Percentiles rank a stretch among this genome's conserved stretches.
Evolutionary conservation across 2,113 vertebrate genomes (phyloP).

Genomic region (Zonotrichia leucophrys): DNA sequence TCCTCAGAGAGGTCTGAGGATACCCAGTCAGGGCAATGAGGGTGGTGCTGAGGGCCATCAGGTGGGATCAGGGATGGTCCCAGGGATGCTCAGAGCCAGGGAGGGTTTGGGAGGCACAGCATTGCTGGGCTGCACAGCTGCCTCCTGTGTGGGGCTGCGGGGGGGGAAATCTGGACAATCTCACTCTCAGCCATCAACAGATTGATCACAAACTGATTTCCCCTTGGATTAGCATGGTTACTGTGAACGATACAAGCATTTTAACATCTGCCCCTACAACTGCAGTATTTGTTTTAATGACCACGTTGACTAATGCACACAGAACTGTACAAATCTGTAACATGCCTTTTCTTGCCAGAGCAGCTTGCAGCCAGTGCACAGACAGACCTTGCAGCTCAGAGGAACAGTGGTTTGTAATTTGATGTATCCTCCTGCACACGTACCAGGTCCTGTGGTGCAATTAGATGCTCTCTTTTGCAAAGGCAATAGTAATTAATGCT

Average conservation of each 20-base stretch:
- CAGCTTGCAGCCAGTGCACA: neutral
- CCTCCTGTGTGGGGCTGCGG: neutral
- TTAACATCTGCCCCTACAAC: neutral
- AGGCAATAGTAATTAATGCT: neutral
- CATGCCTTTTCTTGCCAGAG: slow-evolving; percentile 15
- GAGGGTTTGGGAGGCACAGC: neutral
- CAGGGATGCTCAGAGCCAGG: neutral
- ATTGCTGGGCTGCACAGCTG: neutral
- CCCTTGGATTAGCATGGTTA: neutral
- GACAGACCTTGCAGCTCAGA: neutral
- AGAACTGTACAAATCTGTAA: neutral
- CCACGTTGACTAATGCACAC: neutral
- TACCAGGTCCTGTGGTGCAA: neutral
- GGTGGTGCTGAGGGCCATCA: neutral
- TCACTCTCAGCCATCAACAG: neutral
- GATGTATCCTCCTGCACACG: neutral
- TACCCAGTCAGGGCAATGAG: neutral
- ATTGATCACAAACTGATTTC: neutral
- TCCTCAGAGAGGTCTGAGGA: neutral
- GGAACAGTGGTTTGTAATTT: slow-evolving; percentile 2
- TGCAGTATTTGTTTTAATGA: neutral
- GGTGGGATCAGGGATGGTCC: neutral
- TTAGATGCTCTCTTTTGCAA: neutral
- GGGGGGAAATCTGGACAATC: neutral
- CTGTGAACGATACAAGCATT: neutral